A percentile compares a stretch with the other conserved stretches of the same genome.
These are phyloP conservation scores for Nasonovia ribisnigri DNA, from an alignment of 2,888 invertebrate genomes.

Conservation along the genomic window DNA sequence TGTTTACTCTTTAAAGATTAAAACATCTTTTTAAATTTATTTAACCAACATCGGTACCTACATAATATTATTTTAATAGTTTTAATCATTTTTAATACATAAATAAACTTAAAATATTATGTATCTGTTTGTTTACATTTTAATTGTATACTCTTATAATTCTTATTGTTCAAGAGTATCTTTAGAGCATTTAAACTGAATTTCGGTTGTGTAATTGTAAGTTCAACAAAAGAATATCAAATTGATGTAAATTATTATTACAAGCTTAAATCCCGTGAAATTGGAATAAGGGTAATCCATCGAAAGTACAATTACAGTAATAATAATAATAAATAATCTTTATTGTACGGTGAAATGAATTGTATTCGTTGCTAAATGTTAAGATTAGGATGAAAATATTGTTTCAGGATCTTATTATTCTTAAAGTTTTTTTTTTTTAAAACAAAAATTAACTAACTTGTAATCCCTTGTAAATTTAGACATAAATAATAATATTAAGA, in stretches of 20 bases:
- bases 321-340: background rate
- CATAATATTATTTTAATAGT: background rate
- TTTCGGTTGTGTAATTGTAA: background rate
- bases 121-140: background rate
- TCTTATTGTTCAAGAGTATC: background rate
- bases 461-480: background rate
- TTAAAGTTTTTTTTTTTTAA: background rate
- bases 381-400: background rate
- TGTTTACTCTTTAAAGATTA: background rate
- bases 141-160: background rate
- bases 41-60: background rate
- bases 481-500: background rate
- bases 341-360: background rate
- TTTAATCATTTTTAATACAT: background rate
- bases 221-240: background rate
- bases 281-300: background rate
- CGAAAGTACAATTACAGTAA: background rate
- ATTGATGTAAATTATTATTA: background rate
- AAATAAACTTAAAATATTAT: background rate
- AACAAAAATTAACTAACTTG: background rate
- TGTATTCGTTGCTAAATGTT: background rate
- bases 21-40: background rate
- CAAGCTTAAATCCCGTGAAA: background rate
- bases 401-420: background rate
- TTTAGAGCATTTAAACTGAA: background rate